Percentiles rank a stretch among this genome's conserved stretches.
Conservation (phyloP, 30 jellyfish, hydroid and myxozoan genomes). For the Chironex yamaguchii region DNA sequence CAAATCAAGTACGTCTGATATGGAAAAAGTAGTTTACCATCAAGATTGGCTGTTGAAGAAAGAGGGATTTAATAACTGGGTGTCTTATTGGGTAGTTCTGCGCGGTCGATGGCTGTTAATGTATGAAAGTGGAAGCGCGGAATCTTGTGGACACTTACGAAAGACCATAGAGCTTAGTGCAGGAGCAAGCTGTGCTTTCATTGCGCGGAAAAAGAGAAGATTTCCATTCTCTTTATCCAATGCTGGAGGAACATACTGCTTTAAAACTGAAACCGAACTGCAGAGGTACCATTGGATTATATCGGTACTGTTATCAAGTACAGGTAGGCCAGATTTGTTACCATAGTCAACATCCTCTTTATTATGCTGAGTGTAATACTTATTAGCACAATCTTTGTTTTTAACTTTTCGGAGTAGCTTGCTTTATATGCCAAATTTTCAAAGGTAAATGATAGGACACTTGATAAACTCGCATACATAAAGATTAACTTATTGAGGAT, state of each 20-base stretch:
- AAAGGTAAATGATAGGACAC: too few species aligned
- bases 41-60: conserved; percentile 85
- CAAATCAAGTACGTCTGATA: conserved; percentile 30
- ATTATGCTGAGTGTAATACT: too few species aligned
- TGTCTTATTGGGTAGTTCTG: conserved; percentile 85
- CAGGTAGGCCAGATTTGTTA: conserved; percentile 83
- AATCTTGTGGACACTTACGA: conserved; percentile 47
- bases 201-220: conserved; percentile 82
- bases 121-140: conserved; percentile 57
- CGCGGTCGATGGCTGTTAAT: conserved; percentile 94
- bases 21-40: conserved; percentile 71
- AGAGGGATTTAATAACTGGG: conserved; percentile 92
- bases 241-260: conserved; percentile 84
- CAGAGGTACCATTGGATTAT: conserved; percentile 93
- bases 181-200: conserved; percentile 82
- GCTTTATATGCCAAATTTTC: too few species aligned
- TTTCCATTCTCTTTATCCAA: conserved; percentile 90
- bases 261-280: conserved; percentile 92
- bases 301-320: conserved; percentile 76
- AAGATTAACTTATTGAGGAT: too few species aligned
- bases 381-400: too few species aligned
- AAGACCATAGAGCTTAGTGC: conserved; percentile 81
- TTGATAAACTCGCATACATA: too few species aligned
- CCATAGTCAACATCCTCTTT: too few species aligned
- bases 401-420: too few species aligned